Conservation (phyloP, 2,888 invertebrate species). For the Drosophila mayaguana region DNA sequence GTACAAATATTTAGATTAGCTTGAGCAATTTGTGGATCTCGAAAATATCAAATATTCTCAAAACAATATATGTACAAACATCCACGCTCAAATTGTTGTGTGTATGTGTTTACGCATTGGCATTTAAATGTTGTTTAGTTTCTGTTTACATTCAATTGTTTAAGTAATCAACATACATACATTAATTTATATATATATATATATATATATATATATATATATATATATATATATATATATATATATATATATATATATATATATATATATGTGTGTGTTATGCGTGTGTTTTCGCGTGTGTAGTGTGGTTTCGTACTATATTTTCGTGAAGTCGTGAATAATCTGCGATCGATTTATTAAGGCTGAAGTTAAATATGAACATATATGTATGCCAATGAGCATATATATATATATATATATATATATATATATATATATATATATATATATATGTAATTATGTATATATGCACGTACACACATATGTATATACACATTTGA, state of each 20-base stretch:
- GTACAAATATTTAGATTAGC: background rate
- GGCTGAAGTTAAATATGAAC: conserved; percentile 21
- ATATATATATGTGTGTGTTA: conserved; percentile 6
- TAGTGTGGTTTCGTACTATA: background rate
- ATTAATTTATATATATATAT: too few relatives aligned
- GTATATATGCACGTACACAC: background rate
- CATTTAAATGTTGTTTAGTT: background rate
- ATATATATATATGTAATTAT: background rate
- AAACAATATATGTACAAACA: background rate
- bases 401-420: background rate
- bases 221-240: conserved; percentile 5
- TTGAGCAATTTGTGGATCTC: background rate
- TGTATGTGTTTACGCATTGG: background rate
- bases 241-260: background rate
- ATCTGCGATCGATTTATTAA: conserved; percentile 14
- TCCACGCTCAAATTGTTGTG: too few relatives aligned
- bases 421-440: background rate
- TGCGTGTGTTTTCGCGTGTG: background rate
- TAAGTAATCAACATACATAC: too few relatives aligned
- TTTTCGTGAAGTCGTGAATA: conserved; percentile 15
- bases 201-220: too few relatives aligned
- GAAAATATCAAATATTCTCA: background rate
- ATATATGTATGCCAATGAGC: background rate
- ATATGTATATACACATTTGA: background rate
- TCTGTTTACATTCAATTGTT: conserved; percentile 20